phyloP scores from a whole-genome alignment of 2,797 vertebrate species.

The Poecilia velifera region DNA sequence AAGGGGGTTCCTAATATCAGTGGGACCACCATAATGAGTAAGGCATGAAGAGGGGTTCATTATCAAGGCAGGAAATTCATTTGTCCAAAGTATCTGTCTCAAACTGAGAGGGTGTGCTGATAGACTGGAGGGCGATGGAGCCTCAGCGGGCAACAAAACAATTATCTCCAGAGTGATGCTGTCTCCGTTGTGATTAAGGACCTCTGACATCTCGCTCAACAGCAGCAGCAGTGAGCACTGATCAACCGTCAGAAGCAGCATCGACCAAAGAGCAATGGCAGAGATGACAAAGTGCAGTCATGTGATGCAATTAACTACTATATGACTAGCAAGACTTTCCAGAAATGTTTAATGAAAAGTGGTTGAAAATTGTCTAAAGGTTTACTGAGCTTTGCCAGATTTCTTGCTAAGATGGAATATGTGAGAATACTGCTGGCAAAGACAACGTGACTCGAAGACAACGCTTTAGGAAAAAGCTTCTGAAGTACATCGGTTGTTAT shows the following conservation, averaged over 20 bases:
- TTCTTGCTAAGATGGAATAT: not conserved
- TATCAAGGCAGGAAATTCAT: slow-evolving; percentile 10
- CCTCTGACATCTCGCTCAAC: slow-evolving; percentile 34
- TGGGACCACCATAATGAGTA: slow-evolving; percentile 18
- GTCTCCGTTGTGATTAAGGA: slow-evolving; percentile 47
- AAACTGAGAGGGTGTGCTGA: slow-evolving; percentile 13
- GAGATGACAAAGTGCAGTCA: not conserved
- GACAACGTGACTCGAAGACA: not conserved
- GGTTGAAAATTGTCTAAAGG: not conserved
- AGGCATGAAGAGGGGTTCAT: slow-evolving; percentile 1
- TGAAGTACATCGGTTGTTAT: not conserved
- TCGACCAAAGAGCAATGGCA: not conserved
- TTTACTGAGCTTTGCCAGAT: not conserved
- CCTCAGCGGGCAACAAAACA: slow-evolving; percentile 50
- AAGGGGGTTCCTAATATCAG: slow-evolving; percentile 21
- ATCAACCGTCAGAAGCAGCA: slow-evolving; percentile 21
- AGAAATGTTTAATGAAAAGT: not conserved
- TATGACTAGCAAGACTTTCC: not conserved
- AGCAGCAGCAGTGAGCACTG: slow-evolving; percentile 9
- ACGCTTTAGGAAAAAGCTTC: not conserved
- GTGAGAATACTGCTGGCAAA: not conserved
- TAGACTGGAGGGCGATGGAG: slow-evolving; percentile 25
- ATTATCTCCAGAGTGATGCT: slow-evolving; percentile 44
- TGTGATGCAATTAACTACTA: not conserved
- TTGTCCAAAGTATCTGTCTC: slow-evolving; percentile 17